Evolutionary conservation across 2,888 invertebrate genomes (phyloP), one percentile per base, ranked within the genome.

Genomic region (Crocallis elinguaria): DNA sequence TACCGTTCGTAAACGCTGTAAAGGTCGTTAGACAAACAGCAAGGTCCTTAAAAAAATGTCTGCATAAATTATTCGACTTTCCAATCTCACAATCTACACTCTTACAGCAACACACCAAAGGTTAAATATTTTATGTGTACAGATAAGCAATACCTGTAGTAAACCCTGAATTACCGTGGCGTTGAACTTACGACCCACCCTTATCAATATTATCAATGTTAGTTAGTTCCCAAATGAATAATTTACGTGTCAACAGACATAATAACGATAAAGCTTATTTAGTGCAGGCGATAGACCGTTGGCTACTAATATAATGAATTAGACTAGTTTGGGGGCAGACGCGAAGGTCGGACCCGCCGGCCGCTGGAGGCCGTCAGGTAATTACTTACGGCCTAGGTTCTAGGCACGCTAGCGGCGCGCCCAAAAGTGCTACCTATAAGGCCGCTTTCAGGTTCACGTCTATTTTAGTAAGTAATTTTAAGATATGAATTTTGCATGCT

Each of bases 361-460:
- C 23, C 23, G 41, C 12, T 16, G 7, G 29, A 29, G 42, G 37
- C 13, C 46, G 32, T 21, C 46, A 7, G 35, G 30, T 52, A 42
- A 49, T 50, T 46, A 56, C 27, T 45, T 14, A 42, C 38, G 46
- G 52, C 46, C 58, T 63, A 54, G 53, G 55, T 45, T 21, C 49
- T 51, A 60, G 57, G 51, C 65, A 65, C 65, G 65, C 59, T 44
- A 62, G 7, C 44, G 57, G 52, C 57, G 27, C 45, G 61, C 56
- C 64, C 42, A 12, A 57, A 56, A 14, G 36, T 46, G 33, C 16
- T 30, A 30, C 17, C 14, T 29, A 6, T 32, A 14, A 49, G 36
- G 44, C 38, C 19, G 33, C 0, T 3, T 19, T 45, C 44, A 44
- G 12, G 25, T 7, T 11, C 6, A n/a, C 29, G 36, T 35, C 33